These are phyloP conservation scores for Eremobia ochroleuca DNA, from an alignment of 2,888 invertebrate species.

Conservation along the genomic window DNA sequence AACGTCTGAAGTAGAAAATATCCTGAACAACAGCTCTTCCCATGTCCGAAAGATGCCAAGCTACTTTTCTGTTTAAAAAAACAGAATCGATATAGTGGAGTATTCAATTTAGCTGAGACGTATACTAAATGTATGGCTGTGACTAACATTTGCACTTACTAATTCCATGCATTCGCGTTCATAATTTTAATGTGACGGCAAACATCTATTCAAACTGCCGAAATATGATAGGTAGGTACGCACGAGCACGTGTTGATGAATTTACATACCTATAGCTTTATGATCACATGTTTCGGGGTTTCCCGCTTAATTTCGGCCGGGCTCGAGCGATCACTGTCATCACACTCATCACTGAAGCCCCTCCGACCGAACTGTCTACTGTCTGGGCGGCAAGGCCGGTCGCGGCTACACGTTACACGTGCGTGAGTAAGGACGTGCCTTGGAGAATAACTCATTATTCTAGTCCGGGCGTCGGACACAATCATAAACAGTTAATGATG, in stretches of 20 bases:
- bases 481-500: constrained; percentile 5
- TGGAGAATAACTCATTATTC: constrained; percentile 20
- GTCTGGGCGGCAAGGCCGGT: constrained; percentile 25
- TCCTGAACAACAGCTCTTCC: background rate
- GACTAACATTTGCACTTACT: background rate
- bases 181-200: background rate
- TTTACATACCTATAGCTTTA: background rate
- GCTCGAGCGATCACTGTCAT: background rate
- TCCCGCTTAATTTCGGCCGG: background rate
- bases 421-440: background rate
- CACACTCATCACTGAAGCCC: constrained; percentile 23
- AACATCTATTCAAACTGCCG: too few species aligned
- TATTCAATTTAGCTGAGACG: background rate
- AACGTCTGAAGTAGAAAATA: background rate
- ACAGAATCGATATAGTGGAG: background rate
- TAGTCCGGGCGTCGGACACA: constrained; percentile 7
- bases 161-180: background rate
- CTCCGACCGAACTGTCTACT: background rate
- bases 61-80: background rate
- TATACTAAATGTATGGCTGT: background rate
- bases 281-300: background rate
- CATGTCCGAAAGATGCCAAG: background rate
- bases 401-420: background rate
- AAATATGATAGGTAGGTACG: too few species aligned
- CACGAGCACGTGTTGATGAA: too few species aligned